These are phyloP conservation scores for Mola mola DNA, from an alignment of 2,113 vertebrate species.

Conservation along the genomic window DNA sequence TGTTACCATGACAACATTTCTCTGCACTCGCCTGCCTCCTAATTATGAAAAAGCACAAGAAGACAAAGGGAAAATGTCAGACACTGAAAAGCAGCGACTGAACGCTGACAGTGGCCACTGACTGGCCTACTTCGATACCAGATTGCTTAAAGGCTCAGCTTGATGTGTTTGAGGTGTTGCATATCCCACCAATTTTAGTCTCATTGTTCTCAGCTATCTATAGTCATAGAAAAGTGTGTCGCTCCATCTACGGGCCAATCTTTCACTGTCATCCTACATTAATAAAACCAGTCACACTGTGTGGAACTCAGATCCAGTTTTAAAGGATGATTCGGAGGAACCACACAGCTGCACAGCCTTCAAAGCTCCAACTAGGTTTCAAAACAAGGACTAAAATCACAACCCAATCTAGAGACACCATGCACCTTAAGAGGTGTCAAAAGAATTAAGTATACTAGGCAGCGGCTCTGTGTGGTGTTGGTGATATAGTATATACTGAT, in stretches of 20 bases:
- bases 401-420: too few relatives aligned
- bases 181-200: constrained; percentile 32
- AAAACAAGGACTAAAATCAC: too few relatives aligned
- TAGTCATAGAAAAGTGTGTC: constrained; percentile 39
- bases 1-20: constrained; percentile 68
- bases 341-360: neutral
- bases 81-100: constrained; percentile 36
- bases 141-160: constrained; percentile 37
- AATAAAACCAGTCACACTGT: constrained; percentile 19
- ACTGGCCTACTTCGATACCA: constrained; percentile 46
- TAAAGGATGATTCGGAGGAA: constrained; percentile 6
- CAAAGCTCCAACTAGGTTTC: too few relatives aligned
- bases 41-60: constrained; percentile 58
- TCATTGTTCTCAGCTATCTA: constrained; percentile 32
- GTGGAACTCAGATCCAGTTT: constrained; percentile 10
- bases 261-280: constrained; percentile 36
- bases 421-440: too few relatives aligned
- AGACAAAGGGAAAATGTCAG: constrained; percentile 70
- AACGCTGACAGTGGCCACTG: constrained; percentile 29
- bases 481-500: too few relatives aligned
- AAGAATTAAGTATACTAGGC: too few relatives aligned
- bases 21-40: constrained; percentile 55
- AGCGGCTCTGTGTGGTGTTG: too few relatives aligned
- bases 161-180: constrained; percentile 42
- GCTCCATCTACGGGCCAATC: constrained; percentile 30